Evolutionary conservation across 2,888 invertebrate species (phyloP).

Genomic region (Tetranychus truncatus): DNA sequence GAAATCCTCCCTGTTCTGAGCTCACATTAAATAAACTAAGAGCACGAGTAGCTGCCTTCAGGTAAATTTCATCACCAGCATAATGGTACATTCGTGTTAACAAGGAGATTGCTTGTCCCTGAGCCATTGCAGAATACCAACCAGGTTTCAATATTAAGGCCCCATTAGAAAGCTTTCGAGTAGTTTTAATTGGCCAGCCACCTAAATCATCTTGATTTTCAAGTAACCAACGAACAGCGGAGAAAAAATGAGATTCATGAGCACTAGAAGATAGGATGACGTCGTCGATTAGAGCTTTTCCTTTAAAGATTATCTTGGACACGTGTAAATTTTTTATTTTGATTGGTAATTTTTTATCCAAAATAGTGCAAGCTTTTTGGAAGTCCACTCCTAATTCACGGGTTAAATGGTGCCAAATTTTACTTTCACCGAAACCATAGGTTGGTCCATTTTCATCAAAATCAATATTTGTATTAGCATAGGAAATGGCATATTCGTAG

Average conservation of each 20-base stretch:
- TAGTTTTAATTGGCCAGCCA: constrained; percentile 81
- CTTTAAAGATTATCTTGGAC: constrained; percentile 37
- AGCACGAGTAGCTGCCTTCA: constrained; percentile 61
- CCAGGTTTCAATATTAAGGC: constrained; percentile 61
- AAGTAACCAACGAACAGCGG: constrained; percentile 82
- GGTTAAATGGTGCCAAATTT: constrained; percentile 54
- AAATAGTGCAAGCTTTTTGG: constrained; percentile 54
- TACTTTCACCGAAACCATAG: constrained; percentile 23
- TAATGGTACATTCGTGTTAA: constrained; percentile 63
- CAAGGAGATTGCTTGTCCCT: constrained; percentile 84
- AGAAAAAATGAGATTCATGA: constrained; percentile 74
- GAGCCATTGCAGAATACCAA: constrained; percentile 96
- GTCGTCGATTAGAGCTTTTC: constrained; percentile 55
- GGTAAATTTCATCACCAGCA: constrained; percentile 39
- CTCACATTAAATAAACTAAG: constrained; percentile 55
- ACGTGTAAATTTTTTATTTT: constrained; percentile 24
- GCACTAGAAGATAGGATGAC: constrained; percentile 59
- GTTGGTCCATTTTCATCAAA: constrained; percentile 17
- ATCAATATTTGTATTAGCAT: constrained; percentile 31
- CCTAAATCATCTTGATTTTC: constrained; percentile 65
- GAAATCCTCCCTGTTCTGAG: constrained; percentile 58
- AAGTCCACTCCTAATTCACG: constrained; percentile 74
- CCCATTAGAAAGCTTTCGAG: constrained; percentile 43
- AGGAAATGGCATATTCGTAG: too few relatives aligned
- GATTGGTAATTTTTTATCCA: constrained; percentile 20